Base-by-base conservation (phyloP, 1,140 invertebrate species). In the Galleria mellonella region DNA sequence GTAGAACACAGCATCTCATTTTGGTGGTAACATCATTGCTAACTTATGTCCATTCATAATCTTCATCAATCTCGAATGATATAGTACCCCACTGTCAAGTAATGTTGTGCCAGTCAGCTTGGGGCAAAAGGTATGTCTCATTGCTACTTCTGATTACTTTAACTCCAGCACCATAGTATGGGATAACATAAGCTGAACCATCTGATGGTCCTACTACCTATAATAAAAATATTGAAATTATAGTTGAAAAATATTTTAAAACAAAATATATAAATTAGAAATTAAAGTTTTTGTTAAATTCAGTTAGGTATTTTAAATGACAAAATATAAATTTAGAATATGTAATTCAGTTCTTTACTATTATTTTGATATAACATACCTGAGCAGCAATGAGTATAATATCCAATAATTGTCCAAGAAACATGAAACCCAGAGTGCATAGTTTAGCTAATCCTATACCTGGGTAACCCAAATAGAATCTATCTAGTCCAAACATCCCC, bases 381-480 rank as follows among this genome's bases (percentile, higher is more conserved):
- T 92, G 90, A 12, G 96, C 95, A 10, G 97, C 96, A 71, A 99
- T 99, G 13, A 99, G 87, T 66, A 99, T 93, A 11, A 99, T 94
- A 84, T 99, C 98, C 45, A 97, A 87, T 17, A 99, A 88, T 79
- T 99, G 97, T 6, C 95, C 96, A n/a, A 99, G 85, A 71, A 99
- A 98, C 89, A 99, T 93, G 70, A 98, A 98, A 4, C 98, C 98
- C 15, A 99, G 86, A 0, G 97, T 99, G 72, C 96, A 96, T 55
- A 99, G 90, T 82, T 99, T 99, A 5, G 98, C 89, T 35, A 99
- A 84, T 1, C 97, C 97, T 51, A 99, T 91, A 12, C 96, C 97
- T 37, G 96, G 95, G 84, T 99, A 99, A 10, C 98, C 98, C 2
- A 99, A 87, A 73, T 99, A 99, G 83, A 99, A 98, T 52, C 98